Evolutionary conservation across 2,113 vertebrate species (phyloP).

Genomic region (Laterallus jamaicensis): DNA sequence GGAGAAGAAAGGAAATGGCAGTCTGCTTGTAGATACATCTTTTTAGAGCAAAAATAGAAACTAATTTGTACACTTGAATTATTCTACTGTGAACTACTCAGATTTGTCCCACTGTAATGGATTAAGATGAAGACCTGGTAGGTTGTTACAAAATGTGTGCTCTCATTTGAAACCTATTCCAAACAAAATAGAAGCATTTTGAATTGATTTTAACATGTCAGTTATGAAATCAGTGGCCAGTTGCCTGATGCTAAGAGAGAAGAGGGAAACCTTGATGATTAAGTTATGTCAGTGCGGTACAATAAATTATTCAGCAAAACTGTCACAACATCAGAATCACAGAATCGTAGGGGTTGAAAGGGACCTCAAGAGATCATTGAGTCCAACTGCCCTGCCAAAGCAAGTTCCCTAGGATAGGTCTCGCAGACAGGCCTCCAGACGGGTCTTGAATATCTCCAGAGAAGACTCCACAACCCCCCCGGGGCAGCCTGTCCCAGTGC

Average conservation of each 20-base stretch:
- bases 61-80: neutral
- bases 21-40: neutral
- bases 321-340: neutral
- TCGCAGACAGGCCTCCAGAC: too few relatives aligned
- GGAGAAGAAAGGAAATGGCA: neutral
- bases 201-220: neutral
- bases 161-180: neutral
- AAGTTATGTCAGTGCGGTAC: neutral
- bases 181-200: neutral
- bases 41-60: neutral
- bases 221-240: neutral
- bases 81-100: neutral
- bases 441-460: too few relatives aligned
- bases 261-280: neutral
- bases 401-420: too few relatives aligned
- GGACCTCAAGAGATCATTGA: too few relatives aligned
- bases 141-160: fast-evolving
- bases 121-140: neutral
- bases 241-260: neutral
- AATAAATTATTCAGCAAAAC: constrained; percentile 31
- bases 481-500: too few relatives aligned
- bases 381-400: too few relatives aligned
- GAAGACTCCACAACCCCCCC: too few relatives aligned
- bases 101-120: neutral
- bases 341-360: too few relatives aligned